Evolutionary conservation across 1,140 invertebrate genomes (phyloP).

Genomic region (Trichomalopsis sarcophagae): DNA sequence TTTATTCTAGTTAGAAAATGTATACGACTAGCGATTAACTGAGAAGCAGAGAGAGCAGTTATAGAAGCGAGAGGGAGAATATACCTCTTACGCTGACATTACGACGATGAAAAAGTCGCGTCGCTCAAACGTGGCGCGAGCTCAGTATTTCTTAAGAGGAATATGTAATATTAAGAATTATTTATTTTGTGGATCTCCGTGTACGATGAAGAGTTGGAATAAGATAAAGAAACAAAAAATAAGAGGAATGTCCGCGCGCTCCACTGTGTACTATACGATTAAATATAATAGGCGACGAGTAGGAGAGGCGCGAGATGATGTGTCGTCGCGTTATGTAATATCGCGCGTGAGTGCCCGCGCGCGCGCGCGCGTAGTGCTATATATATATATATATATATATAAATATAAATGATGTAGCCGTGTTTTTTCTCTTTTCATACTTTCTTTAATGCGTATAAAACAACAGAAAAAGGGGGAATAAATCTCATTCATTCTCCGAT

Average conservation of each 20-base stretch:
- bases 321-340: background rate
- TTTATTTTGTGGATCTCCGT: conserved; percentile 74
- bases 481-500: conserved; percentile 7
- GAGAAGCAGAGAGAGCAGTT: conserved; percentile 63
- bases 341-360: background rate
- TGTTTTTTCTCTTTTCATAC: conserved; percentile 45
- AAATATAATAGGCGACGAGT: conserved; percentile 51
- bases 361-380: conserved; percentile 29
- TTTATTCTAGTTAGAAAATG: conserved; percentile 75
- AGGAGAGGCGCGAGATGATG: conserved; percentile 32
- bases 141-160: conserved; percentile 74
- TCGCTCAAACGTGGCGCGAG: conserved; percentile 20
- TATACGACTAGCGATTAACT: conserved; percentile 73
- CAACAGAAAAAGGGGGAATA: background rate
- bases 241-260: conserved; percentile 57
- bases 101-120: conserved; percentile 44
- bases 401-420: conserved; percentile 48
- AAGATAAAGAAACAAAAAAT: background rate
- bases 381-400: conserved; percentile 24
- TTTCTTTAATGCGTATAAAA: background rate
- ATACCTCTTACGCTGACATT: conserved; percentile 15
- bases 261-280: conserved; percentile 62
- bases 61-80: conserved; percentile 58
- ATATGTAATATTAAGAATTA: conserved; percentile 72
- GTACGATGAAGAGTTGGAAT: conserved; percentile 51